A percentile compares a stretch with the other conserved stretches of the same genome.
Evolutionary conservation across 1,140 invertebrate species (phyloP).

Genomic region (Drosophila grimshawi): DNA sequence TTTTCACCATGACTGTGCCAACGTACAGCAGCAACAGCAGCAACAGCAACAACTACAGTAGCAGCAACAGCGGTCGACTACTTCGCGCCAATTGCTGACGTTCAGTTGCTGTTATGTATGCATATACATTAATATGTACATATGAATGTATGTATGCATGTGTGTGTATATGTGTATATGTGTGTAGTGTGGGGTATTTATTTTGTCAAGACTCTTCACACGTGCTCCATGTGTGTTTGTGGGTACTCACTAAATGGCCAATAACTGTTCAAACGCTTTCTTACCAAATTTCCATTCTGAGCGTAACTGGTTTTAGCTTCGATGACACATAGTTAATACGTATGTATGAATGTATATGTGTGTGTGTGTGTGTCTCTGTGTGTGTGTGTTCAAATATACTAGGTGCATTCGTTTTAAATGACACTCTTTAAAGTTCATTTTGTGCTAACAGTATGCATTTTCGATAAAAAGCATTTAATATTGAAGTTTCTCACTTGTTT

Average conservation of each 20-base stretch:
- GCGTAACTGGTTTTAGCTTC: slow-evolving; percentile 35
- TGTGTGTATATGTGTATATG: neutral
- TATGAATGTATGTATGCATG: neutral
- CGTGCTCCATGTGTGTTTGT: slow-evolving; percentile 13
- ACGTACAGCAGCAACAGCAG: slow-evolving; percentile 2
- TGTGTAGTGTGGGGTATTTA: slow-evolving; percentile 12
- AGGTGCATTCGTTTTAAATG: neutral
- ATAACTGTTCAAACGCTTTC: slow-evolving; percentile 43
- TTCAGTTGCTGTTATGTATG: slow-evolving; percentile 24
- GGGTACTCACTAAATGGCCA: slow-evolving; percentile 27
- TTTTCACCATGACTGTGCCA: slow-evolving; percentile 55
- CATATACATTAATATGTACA: neutral
- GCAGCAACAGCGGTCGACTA: slow-evolving; percentile 14
- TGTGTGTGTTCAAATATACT: no score
- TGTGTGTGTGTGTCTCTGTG: neutral
- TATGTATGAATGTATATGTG: neutral
- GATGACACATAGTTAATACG: slow-evolving; percentile 12
- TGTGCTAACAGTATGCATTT: no score
- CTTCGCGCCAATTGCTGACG: slow-evolving; percentile 50
- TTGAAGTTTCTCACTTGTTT: no score
- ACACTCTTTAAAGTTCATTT: slow-evolving; percentile 1
- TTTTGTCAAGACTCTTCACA: slow-evolving; percentile 13
- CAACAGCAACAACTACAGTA: slow-evolving; percentile 12
- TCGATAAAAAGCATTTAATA: no score
- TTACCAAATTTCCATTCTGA: slow-evolving; percentile 46